These are phyloP conservation scores for Haliclona indistincta DNA, from an alignment of 37 sponge, comb jelly and placozoan genomes.

Conservation along the genomic window DNA sequence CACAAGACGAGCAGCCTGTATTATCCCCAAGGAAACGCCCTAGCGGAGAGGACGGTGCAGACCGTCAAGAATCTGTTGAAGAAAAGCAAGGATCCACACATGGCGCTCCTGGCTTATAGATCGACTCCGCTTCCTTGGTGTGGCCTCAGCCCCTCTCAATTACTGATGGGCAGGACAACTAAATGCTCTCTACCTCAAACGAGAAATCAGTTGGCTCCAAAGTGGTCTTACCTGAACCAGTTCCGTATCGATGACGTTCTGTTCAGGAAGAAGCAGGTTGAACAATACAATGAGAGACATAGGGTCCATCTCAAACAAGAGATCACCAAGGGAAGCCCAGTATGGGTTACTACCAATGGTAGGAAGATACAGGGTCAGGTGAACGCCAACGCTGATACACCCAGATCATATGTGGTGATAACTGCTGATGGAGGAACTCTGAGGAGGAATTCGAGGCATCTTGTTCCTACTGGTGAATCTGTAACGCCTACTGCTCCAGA, in stretches of 20 bases:
- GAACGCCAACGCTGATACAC: too few relatives aligned
- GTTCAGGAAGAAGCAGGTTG: neutral
- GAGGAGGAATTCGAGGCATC: too few relatives aligned
- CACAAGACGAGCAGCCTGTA: slow-evolving; percentile 9
- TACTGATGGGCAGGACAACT: slow-evolving; percentile 6
- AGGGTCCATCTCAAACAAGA: neutral
- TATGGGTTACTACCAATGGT: too few relatives aligned
- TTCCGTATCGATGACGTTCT: neutral
- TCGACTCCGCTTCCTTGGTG: slow-evolving; percentile 12
- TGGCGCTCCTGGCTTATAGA: slow-evolving; percentile 12
- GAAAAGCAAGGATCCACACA: neutral
- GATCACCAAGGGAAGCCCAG: neutral
- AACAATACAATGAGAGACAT: slow-evolving; percentile 1
- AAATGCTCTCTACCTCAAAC: slow-evolving; percentile 8
- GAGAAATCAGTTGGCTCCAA: slow-evolving; percentile 15
- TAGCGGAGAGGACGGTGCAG: slow-evolving; percentile 20
- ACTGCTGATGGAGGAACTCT: too few relatives aligned
- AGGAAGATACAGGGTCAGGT: too few relatives aligned
- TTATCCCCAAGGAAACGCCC: slow-evolving; percentile 21
- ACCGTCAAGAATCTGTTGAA: slow-evolving; percentile 20
- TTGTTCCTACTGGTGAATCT: too few relatives aligned
- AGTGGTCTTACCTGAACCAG: slow-evolving; percentile 20
- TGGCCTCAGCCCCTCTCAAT: slow-evolving; percentile 7
- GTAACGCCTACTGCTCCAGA: too few relatives aligned
- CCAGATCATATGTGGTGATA: too few relatives aligned